A percentile compares a stretch with the other conserved stretches of the same genome.
phyloP scores from a whole-genome alignment of 2,113 vertebrate species.

The Meleagris gallopavo region DNA sequence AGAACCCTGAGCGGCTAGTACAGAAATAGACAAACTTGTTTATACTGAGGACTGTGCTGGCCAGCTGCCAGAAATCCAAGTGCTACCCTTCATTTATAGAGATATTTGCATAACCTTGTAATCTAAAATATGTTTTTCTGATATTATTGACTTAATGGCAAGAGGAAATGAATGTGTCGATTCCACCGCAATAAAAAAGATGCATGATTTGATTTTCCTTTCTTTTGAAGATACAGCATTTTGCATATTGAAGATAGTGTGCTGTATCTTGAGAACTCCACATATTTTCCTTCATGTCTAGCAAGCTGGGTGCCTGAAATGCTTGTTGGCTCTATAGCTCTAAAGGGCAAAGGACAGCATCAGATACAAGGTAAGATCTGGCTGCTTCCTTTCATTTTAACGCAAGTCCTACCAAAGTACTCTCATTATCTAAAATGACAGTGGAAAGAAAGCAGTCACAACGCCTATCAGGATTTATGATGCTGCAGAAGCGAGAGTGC shows the following conservation, averaged over 20 bases:
- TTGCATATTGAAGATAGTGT: background rate
- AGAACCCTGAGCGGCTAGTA: background rate
- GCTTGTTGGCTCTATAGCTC: background rate
- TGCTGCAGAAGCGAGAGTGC: background rate
- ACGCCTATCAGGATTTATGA: background rate
- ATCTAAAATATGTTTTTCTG: slow-evolving; percentile 9
- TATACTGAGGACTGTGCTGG: background rate
- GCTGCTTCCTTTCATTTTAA: background rate
- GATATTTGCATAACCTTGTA: background rate
- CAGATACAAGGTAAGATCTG: background rate
- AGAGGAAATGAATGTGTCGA: background rate
- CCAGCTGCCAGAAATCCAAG: background rate
- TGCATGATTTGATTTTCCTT: background rate
- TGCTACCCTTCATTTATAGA: background rate
- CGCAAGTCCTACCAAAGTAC: background rate
- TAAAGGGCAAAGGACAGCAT: background rate
- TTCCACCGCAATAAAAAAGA: background rate
- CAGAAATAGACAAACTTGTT: background rate
- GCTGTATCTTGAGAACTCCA: background rate
- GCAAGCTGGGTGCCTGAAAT: background rate
- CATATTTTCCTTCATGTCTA: background rate
- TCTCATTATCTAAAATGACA: background rate
- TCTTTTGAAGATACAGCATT: background rate
- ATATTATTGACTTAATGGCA: background rate
- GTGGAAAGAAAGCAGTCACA: background rate